Conservation (phyloP, 2,113 vertebrate genomes). For the Rousettus leschenaultii region DNA sequence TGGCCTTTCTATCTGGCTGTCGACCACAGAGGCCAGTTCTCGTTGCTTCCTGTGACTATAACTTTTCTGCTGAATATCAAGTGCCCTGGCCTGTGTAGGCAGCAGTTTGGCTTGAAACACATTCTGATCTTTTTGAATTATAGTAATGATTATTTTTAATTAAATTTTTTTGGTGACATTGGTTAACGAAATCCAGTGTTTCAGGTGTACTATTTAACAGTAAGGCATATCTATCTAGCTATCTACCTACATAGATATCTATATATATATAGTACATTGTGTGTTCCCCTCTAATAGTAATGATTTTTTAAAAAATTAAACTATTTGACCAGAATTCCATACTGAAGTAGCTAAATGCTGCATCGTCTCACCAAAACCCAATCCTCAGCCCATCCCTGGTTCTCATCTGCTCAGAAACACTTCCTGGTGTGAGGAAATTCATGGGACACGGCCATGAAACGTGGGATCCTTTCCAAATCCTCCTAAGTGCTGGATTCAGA, state of each 20-base stretch:
- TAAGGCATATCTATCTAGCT: no score
- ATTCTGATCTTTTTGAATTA: not conserved
- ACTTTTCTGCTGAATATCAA: not conserved
- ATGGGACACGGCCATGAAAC: not conserved
- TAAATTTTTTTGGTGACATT: no score
- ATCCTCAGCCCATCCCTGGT: fast-evolving
- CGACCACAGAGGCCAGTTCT: not conserved
- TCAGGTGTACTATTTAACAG: no score
- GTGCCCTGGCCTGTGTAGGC: not conserved
- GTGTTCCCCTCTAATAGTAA: not conserved
- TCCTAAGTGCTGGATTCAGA: not conserved
- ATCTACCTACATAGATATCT: no score
- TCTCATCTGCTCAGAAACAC: not conserved
- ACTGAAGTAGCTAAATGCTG: not conserved
- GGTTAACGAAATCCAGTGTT: no score
- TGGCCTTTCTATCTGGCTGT: not conserved
- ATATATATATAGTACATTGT: no score
- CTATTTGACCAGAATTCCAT: not conserved
- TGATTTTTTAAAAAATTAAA: not conserved
- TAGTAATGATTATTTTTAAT: not conserved
- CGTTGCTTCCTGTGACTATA: not conserved
- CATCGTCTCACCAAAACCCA: not conserved
- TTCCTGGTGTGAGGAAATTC: not conserved
- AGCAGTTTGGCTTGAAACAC: not conserved
- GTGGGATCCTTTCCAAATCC: not conserved